phyloP scores from a whole-genome alignment of 2,888 invertebrate species.

The Pharmacophagus antenor region DNA sequence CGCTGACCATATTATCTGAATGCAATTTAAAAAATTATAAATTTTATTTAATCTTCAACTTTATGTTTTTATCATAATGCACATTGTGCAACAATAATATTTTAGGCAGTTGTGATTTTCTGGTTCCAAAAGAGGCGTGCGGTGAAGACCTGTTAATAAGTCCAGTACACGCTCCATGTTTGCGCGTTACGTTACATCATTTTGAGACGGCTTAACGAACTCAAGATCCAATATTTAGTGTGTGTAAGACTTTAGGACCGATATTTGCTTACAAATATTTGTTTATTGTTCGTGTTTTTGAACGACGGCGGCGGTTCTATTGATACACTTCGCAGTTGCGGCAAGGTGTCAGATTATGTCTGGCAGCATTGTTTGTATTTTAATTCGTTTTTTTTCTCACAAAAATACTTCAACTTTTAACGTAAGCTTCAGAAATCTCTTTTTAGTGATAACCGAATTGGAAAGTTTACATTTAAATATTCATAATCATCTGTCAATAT shows the following conservation, averaged over 20 bases:
- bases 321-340: slow-evolving; percentile 63
- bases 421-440: background rate
- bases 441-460: no score
- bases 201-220: slow-evolving; percentile 73
- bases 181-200: slow-evolving; percentile 73
- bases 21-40: slow-evolving; percentile 52
- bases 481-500: no score
- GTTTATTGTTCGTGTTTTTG: slow-evolving; percentile 66
- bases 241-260: slow-evolving; percentile 69
- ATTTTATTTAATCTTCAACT: slow-evolving; percentile 33
- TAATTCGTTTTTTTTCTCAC: slow-evolving; percentile 27
- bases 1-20: slow-evolving; percentile 63
- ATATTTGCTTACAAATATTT: slow-evolving; percentile 75
- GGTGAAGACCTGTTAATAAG: slow-evolving; percentile 76
- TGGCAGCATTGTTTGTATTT: slow-evolving; percentile 36
- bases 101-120: slow-evolving; percentile 37
- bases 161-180: slow-evolving; percentile 68
- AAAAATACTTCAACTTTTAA: slow-evolving; percentile 23
- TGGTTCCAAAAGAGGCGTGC: slow-evolving; percentile 34
- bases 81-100: slow-evolving; percentile 30
- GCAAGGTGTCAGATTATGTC: slow-evolving; percentile 58
- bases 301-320: slow-evolving; percentile 53
- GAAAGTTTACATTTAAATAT: background rate
- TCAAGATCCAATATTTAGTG: slow-evolving; percentile 73
- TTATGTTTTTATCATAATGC: slow-evolving; percentile 37